These are phyloP conservation scores for Muscina levida DNA, from an alignment of 2,888 invertebrate species.

Conservation along the genomic window DNA sequence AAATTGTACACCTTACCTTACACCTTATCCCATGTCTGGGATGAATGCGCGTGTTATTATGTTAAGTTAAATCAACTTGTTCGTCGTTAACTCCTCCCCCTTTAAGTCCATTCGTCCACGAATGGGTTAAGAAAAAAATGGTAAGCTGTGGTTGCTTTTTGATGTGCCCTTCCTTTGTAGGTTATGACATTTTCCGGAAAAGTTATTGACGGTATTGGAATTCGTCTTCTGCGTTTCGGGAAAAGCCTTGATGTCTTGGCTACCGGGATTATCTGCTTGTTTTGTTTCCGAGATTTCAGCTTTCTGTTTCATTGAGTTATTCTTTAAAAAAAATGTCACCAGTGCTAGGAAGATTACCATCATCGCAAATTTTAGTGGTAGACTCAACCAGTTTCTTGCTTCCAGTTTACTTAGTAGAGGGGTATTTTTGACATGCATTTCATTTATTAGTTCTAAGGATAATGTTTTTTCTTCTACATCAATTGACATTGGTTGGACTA, in stretches of 20 bases:
- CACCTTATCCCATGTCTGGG: not conserved
- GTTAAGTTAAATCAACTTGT: too few relatives aligned
- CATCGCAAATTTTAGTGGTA: not conserved
- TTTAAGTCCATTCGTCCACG: too few relatives aligned
- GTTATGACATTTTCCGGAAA: too few relatives aligned
- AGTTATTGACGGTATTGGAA: too few relatives aligned
- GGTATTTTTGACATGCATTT: slow-evolving; percentile 13
- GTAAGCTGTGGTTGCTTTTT: not conserved
- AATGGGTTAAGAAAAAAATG: too few relatives aligned
- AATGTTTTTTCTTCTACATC: slow-evolving; percentile 6
- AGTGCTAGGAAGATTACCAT: too few relatives aligned
- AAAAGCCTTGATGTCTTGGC: not conserved
- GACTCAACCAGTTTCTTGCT: not conserved
- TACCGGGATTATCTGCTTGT: not conserved
- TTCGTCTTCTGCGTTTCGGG: not conserved
- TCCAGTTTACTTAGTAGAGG: not conserved
- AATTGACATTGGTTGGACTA: slow-evolving; percentile 31
- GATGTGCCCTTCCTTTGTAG: not conserved
- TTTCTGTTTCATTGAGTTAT: not conserved
- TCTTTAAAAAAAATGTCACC: not conserved
- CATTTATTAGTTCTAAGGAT: slow-evolving; percentile 24
- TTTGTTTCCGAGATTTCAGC: not conserved
- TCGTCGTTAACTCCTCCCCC: slow-evolving; percentile 17
- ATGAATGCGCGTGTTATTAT: not conserved
- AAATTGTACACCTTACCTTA: too few relatives aligned